phyloP scores from a whole-genome alignment of 2,888 invertebrate genomes.

The Hypselothyrea guttata region DNA sequence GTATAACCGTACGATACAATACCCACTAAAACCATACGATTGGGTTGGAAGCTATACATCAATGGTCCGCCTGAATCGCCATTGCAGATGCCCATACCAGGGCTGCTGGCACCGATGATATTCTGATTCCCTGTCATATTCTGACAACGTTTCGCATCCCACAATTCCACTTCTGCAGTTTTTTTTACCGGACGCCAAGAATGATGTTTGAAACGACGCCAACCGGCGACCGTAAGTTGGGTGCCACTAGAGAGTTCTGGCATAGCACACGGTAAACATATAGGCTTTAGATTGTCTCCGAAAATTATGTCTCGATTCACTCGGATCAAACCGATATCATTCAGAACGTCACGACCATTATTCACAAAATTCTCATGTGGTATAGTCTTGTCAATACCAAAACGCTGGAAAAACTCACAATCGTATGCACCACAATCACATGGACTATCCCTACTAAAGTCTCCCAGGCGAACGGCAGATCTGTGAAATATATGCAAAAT shows the following conservation, averaged over 20 bases:
- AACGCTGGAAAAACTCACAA: not conserved
- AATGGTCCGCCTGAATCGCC: conserved; percentile 6
- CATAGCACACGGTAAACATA: not conserved
- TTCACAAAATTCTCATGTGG: not conserved
- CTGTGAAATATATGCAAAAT: not conserved
- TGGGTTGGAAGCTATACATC: not conserved
- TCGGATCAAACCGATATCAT: conserved; percentile 3
- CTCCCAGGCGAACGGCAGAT: conserved; percentile 3
- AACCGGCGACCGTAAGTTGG: not conserved
- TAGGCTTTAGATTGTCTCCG: not conserved
- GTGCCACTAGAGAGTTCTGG: not conserved
- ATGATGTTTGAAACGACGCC: not conserved
- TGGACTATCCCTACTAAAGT: not conserved
- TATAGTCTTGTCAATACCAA: not conserved
- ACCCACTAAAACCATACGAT: not conserved
- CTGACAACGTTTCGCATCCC: not conserved
- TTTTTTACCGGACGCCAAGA: not conserved
- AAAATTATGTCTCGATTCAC: not conserved
- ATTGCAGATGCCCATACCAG: not conserved
- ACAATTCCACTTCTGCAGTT: not conserved
- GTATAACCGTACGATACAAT: not conserved
- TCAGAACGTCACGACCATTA: no score
- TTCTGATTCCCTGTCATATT: not conserved
- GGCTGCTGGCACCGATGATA: not conserved
- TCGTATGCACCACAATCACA: not conserved